These are phyloP conservation scores for Trachelus iudaicus DNA, from an alignment of 2,888 invertebrate species.

Conservation along the genomic window DNA sequence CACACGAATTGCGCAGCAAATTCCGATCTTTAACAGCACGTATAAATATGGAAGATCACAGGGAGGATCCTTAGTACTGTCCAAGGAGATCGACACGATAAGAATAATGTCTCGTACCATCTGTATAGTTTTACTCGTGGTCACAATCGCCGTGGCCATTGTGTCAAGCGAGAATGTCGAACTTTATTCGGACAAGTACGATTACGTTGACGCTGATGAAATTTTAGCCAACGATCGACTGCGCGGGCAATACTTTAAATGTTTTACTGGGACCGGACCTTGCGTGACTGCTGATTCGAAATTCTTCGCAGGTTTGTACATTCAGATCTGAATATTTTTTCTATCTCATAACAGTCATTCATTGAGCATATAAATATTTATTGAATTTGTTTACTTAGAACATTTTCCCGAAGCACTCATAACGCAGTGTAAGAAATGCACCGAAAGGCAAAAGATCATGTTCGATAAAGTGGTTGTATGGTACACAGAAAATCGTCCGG, in stretches of 20 bases:
- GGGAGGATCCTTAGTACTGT: not conserved
- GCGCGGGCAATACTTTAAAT: conserved; percentile 51
- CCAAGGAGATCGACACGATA: not conserved
- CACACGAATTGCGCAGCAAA: not conserved
- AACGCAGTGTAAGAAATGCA: conserved; percentile 49
- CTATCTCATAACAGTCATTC: not conserved
- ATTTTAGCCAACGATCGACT: conserved; percentile 48
- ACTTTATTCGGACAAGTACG: conserved; percentile 49
- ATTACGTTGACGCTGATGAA: conserved; percentile 46
- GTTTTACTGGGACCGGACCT: conserved; percentile 43
- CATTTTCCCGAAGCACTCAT: conserved; percentile 46
- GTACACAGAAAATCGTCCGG: conserved; percentile 43
- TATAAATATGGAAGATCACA: not conserved
- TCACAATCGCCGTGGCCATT: conserved; percentile 16
- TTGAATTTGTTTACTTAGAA: conserved; percentile 21
- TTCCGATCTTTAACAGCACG: not conserved
- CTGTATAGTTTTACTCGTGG: not conserved
- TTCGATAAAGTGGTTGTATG: conserved; percentile 43
- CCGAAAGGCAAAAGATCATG: conserved; percentile 42
- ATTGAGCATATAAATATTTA: not conserved
- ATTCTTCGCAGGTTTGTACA: conserved; percentile 44
- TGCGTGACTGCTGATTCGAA: conserved; percentile 47
- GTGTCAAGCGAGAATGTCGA: conserved; percentile 32
- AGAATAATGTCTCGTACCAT: not conserved
- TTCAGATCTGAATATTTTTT: not conserved